Base-by-base conservation (phyloP, 2,113 vertebrate genomes). In the Euleptes europaea region DNA sequence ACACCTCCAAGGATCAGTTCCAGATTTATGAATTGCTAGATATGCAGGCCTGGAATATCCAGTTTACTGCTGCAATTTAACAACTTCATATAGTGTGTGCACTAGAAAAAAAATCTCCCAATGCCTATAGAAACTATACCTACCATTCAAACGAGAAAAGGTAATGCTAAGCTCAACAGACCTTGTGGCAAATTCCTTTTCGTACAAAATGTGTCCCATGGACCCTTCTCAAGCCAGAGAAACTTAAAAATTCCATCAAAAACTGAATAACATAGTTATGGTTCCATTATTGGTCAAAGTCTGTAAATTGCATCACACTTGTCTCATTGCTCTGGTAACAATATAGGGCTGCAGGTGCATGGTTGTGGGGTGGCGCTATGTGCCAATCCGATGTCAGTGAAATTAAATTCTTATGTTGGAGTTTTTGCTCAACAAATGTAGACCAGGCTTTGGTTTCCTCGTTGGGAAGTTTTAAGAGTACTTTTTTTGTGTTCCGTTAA, bases 391-490 rank as follows among this genome's bases (percentile, higher is more conserved):
- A 31, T 40, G 15, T 47, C 3, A 13, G 3, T 51, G 73, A 17
- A 31, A 91, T 72, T 38, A 69, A 1, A 57, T 71, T 33, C 80
- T 44, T 66, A 49, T 23, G 6, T 31, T 40, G 23, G n/a, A 26
- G 23, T 67, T 75, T 63, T 33, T 0, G 0, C 31, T n/a, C 31
- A n/a, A 72, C 12, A 67, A 12, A 19, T 0, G 15, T 67, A 35
- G 78, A 42, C 8, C 47, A 42, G n/a, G 75, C 9, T 35, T 31
- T 2, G 65, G 1, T 76, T 82, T 57, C 67, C 54, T 15, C 17
- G 7, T n/a, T 0, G 0, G 8, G 23, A 54, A 51, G 44, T 23
- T 0, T 0, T 33, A 44, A 60, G 35, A 42, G 26, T 35, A 19
- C 49, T 13, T 76, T n/a, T 44, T 33, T 60, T 15, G 44, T 70